These are phyloP conservation scores for Neotoma lepida DNA, from an alignment of 2,113 vertebrate species.

Conservation along the genomic window DNA sequence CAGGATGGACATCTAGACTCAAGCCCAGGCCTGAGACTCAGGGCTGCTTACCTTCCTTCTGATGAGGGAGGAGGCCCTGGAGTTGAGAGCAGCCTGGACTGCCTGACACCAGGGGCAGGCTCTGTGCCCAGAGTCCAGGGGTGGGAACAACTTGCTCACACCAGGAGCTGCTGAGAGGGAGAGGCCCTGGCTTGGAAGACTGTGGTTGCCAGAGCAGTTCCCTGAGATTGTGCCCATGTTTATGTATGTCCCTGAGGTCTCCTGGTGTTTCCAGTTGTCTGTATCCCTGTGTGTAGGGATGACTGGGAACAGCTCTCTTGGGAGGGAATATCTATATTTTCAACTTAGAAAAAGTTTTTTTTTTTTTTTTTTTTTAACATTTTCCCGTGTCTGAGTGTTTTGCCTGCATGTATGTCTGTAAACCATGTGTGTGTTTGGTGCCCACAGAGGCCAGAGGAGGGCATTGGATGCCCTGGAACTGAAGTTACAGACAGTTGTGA, in stretches of 20 bases:
- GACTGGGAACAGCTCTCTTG: neutral
- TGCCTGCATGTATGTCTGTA: neutral
- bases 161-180: conserved; percentile 27
- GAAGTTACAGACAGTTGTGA: neutral
- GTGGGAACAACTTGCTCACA: neutral
- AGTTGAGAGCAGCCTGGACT: neutral
- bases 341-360: neutral
- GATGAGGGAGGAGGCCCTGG: neutral
- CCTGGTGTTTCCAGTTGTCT: neutral
- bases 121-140: neutral
- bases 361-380: no score
- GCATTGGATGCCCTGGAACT: neutral
- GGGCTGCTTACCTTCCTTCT: neutral
- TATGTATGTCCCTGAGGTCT: neutral
- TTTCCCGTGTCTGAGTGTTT: neutral
- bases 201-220: neutral
- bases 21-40: neutral
- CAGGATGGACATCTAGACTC: neutral
- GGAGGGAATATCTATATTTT: conserved; percentile 11
- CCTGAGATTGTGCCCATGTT: neutral
- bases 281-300: neutral
- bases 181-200: neutral
- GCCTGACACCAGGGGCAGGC: conserved; percentile 9
- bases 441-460: neutral
- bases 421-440: neutral